Evolutionary conservation across 1,140 invertebrate species (phyloP), one percentile per base, ranked within the genome.

Genomic region (Magallana gigas): DNA sequence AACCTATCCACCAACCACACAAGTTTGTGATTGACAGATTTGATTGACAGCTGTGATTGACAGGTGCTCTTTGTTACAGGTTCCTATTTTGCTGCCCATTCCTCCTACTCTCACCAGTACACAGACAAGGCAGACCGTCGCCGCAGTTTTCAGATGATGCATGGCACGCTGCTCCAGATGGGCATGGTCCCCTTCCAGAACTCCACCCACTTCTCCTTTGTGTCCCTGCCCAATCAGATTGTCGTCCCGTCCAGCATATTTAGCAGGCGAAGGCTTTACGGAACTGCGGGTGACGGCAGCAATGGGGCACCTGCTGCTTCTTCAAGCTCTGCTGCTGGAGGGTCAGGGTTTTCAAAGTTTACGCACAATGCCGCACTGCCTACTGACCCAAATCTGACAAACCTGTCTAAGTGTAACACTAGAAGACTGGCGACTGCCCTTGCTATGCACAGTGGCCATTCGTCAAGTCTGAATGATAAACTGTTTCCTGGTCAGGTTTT

Each of bases 21-120:
- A 48, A 48, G 36, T 48, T 48, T 48, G 36, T 48, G 36, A 48
- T 48, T 48, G 36, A 48, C 36, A 48, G 36, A 36, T 36, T 36
- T 36, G 36, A 3, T 36, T 36, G 36, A 36, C 36, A 36, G 36
- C 1, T 48, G 1, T 48, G 36, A 48, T 48, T 48, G 5, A 48
- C 36, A 48, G 36, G 36, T 48, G 3, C 36, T 23, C 9, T 36
- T 60, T 68, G 14, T 92, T 92, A 56, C 88, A 93, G 93, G 93
- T 57, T 92, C 90, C 7, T 93, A 93, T 84, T 93, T 93, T 91
- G 93, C 93, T 16, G 82, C 86, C 56, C 89, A 92, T 85, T 90
- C 92, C 0, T 88, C 87, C 8, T 93, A 93, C 68, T 93, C 93
- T 29, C 92, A 93, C 76, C 89, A 91, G 87, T 93, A 92, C 83